Conservation (phyloP, 2,888 invertebrate genomes). For the Diplolepis rosae region DNA sequence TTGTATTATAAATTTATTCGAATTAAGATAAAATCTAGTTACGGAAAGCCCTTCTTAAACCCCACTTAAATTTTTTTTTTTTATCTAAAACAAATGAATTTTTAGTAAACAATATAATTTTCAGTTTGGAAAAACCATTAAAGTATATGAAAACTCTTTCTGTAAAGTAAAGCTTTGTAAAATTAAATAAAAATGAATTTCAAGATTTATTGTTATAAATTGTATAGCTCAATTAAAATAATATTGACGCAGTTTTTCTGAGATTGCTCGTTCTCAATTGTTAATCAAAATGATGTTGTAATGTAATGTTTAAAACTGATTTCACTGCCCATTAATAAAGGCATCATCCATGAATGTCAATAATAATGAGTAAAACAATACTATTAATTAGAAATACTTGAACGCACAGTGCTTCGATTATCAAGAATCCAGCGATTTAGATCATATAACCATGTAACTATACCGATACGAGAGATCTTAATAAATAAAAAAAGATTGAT, state of each 20-base stretch:
- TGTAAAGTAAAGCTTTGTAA: not conserved
- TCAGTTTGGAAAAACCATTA: not conserved
- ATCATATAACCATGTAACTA: not conserved
- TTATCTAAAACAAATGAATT: not conserved
- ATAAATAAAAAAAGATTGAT: not conserved
- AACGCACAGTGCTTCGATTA: slow-evolving; percentile 19
- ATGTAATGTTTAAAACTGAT: not conserved
- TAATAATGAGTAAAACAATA: not conserved
- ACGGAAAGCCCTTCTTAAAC: no score
- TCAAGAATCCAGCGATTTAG: not conserved
- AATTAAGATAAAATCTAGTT: no score
- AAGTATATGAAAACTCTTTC: not conserved
- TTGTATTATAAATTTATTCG: no score
- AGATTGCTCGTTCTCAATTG: not conserved
- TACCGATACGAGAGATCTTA: no score
- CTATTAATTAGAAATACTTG: not conserved
- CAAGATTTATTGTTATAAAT: not conserved
- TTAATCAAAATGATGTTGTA: not conserved
- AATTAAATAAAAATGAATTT: not conserved
- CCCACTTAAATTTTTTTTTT: no score
- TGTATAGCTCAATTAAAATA: not conserved
- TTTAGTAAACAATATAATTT: not conserved
- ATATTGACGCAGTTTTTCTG: not conserved
- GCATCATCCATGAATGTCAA: not conserved
- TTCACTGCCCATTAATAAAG: slow-evolving; percentile 21